Conservation (phyloP, 1,140 invertebrate species). For the Lepidurus apus region DNA sequence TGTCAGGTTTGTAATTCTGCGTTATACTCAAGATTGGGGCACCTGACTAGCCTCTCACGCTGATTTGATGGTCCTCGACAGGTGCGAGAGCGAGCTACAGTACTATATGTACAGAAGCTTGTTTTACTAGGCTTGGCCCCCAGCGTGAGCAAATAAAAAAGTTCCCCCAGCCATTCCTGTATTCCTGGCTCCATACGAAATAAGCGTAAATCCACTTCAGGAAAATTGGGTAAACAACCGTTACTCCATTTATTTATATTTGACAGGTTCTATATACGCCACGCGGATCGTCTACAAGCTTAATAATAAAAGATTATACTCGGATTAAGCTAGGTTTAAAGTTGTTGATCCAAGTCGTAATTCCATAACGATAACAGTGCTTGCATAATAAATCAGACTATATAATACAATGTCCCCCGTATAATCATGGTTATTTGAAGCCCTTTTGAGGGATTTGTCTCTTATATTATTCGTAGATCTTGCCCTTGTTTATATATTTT, state of each 20-base stretch:
- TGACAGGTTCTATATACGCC: not conserved
- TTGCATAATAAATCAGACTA: too few species aligned
- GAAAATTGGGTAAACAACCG: not conserved
- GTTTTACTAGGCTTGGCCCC: not conserved
- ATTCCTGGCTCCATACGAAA: not conserved
- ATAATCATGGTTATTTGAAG: too few species aligned
- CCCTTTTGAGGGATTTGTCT: too few species aligned
- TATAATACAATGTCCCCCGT: too few species aligned
- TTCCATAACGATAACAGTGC: too few species aligned
- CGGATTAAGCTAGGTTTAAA: not conserved
- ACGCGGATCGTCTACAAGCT: not conserved
- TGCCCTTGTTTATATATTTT: not conserved
- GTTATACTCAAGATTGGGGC: not conserved
- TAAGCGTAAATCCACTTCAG: not conserved
- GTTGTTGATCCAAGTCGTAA: not conserved
- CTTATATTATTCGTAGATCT: too few species aligned
- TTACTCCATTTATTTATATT: not conserved
- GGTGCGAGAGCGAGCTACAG: not conserved
- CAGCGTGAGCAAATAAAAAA: not conserved
- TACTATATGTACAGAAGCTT: not conserved
- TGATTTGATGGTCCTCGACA: constrained; percentile 16
- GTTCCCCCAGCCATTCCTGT: not conserved
- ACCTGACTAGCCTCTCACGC: constrained; percentile 17
- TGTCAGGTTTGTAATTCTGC: not conserved
- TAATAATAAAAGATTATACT: not conserved